Conservation (phyloP, 2,113 vertebrate species). For the Ceratotherium simum region DNA sequence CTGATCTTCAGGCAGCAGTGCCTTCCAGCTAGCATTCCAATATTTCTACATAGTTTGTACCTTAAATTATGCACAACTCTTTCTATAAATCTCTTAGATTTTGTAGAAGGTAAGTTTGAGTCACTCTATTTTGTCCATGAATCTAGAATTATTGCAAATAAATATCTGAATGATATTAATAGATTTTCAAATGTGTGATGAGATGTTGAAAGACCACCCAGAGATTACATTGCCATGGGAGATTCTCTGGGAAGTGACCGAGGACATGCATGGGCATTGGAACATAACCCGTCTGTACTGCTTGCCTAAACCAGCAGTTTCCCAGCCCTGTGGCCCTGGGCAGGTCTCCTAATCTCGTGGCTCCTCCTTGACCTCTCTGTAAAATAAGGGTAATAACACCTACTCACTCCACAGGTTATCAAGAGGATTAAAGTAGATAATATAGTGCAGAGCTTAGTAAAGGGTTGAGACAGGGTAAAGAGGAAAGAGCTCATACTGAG, state of each 20-base stretch:
- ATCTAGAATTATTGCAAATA: conserved; percentile 56
- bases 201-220: not conserved
- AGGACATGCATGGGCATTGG: not conserved
- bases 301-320: not conserved
- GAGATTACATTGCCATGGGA: not conserved
- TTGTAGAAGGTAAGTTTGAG: not conserved
- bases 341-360: not conserved
- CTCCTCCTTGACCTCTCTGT: conserved; percentile 16
- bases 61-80: not conserved
- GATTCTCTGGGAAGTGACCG: not conserved
- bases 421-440: conserved; percentile 37
- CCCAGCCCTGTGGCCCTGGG: not conserved
- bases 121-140: not conserved
- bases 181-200: not conserved
- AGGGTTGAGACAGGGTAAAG: not conserved
- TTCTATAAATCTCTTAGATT: not conserved
- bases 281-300: not conserved
- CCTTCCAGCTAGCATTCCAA: not conserved
- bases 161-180: not conserved
- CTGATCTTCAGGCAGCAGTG: not conserved
- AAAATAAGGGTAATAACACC: conserved; percentile 9
- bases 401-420: not conserved
- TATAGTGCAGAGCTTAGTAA: not conserved
- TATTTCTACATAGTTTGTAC: not conserved
- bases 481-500: not conserved